A percentile compares a stretch with the other conserved stretches of the same genome.
phyloP scores from a whole-genome alignment of 2,113 vertebrate species.

The Onychorhynchus coronatus region DNA sequence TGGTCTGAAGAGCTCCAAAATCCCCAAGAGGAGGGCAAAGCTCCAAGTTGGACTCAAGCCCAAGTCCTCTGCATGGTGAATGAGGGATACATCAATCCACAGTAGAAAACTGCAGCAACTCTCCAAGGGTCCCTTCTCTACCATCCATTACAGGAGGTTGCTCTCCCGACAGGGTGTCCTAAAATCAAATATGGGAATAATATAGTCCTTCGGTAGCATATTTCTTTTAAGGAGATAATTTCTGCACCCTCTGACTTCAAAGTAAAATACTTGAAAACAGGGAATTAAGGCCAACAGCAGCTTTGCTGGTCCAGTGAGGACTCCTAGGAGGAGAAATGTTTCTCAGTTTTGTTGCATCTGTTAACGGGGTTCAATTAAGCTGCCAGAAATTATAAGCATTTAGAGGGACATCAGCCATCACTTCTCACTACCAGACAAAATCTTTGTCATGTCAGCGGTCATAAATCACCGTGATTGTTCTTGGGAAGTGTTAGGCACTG shows the following conservation, averaged over 20 bases:
- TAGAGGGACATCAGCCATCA: constrained; percentile 34
- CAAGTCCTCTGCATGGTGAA: neutral
- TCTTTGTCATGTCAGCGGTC: constrained; percentile 18
- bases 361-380: constrained; percentile 35
- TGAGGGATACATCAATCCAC: neutral
- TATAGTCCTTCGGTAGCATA: neutral
- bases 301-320: neutral
- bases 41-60: neutral
- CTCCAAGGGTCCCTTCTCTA: neutral
- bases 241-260: neutral
- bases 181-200: neutral
- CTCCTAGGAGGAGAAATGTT: neutral
- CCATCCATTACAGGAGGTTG: neutral
- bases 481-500: neutral
- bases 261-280: neutral
- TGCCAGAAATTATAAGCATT: constrained; percentile 31
- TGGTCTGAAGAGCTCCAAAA: neutral
- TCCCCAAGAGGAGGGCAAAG: neutral
- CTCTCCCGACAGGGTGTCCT: neutral
- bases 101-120: neutral
- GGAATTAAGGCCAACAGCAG: neutral
- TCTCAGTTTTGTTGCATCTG: neutral
- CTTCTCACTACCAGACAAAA: constrained; percentile 49
- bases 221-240: neutral
- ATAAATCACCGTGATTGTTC: constrained; percentile 27